These are phyloP conservation scores for Andrena chrysosceles DNA, from an alignment of 2,888 invertebrate genomes.

Conservation along the genomic window DNA sequence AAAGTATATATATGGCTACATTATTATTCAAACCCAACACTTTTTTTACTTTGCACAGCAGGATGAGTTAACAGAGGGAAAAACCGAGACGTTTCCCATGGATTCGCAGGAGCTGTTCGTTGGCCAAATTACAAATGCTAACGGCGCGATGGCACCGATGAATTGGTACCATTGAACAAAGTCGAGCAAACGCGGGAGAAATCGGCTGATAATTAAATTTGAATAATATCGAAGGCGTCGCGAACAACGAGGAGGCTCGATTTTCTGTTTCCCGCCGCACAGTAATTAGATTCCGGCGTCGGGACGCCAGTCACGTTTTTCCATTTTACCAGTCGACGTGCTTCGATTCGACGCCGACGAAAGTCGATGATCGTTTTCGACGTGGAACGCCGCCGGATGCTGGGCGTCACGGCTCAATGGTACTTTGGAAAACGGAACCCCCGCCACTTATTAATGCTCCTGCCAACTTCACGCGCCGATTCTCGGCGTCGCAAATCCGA, in stretches of 20 bases:
- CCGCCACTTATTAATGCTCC: slow-evolving; percentile 25
- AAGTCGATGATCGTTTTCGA: slow-evolving; percentile 25
- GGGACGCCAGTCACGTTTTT: slow-evolving; percentile 48
- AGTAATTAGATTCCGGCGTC: slow-evolving; percentile 51
- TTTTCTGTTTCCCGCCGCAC: slow-evolving; percentile 20
- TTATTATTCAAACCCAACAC: too few relatives aligned
- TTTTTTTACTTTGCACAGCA: too few relatives aligned
- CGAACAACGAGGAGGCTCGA: slow-evolving; percentile 4
- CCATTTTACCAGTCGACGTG: slow-evolving; percentile 40
- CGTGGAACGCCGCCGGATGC: neutral
- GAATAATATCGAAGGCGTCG: slow-evolving; percentile 31
- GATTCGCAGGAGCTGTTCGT: neutral
- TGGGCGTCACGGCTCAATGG: neutral
- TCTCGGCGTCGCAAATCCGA: slow-evolving; percentile 3
- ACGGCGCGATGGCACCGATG: neutral
- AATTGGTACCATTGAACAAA: neutral
- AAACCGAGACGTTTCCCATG: too few relatives aligned
- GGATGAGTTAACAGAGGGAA: too few relatives aligned
- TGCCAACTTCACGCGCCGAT: neutral
- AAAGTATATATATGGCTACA: too few relatives aligned
- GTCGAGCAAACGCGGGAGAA: neutral
- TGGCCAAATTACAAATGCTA: neutral
- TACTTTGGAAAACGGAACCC: slow-evolving; percentile 3
- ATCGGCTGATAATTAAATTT: slow-evolving; percentile 38
- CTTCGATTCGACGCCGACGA: slow-evolving; percentile 18